Conservation (phyloP, 2,797 vertebrate genomes). For the Thripadectes ignobilis region DNA sequence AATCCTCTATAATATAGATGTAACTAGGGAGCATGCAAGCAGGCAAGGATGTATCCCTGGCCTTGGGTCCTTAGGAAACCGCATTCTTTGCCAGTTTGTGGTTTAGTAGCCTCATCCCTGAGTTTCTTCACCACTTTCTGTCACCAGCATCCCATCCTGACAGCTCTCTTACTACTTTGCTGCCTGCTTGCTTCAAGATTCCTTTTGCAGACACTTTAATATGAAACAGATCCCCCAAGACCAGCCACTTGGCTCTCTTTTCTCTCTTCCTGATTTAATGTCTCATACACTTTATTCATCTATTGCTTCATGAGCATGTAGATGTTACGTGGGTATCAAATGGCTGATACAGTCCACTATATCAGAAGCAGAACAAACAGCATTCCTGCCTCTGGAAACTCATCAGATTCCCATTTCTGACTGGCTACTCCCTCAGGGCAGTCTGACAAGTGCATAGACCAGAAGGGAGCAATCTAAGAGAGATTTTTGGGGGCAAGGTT, state of each 20-base stretch:
- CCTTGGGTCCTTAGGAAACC: neutral
- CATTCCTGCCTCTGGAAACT: neutral
- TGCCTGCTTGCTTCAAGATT: neutral
- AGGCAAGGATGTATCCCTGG: neutral
- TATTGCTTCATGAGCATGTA: fast-evolving
- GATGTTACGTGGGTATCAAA: neutral
- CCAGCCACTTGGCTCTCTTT: neutral
- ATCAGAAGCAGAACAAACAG: neutral
- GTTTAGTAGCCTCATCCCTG: neutral
- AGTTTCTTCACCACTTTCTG: neutral
- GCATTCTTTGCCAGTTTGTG: neutral
- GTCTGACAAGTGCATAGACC: neutral
- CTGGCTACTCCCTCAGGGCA: neutral
- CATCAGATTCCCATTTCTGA: neutral
- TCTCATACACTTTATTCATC: neutral
- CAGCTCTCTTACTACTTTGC: neutral
- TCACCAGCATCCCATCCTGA: neutral
- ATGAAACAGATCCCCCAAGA: neutral
- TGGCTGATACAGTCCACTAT: neutral
- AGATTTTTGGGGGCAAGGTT: neutral
- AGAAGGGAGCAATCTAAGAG: neutral
- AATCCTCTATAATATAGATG: neutral
- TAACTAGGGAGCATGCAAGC: neutral
- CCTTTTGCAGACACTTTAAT: neutral
- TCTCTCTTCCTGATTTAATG: neutral